Base-by-base conservation (phyloP, 2,113 vertebrate genomes). In the Sturnus vulgaris region DNA sequence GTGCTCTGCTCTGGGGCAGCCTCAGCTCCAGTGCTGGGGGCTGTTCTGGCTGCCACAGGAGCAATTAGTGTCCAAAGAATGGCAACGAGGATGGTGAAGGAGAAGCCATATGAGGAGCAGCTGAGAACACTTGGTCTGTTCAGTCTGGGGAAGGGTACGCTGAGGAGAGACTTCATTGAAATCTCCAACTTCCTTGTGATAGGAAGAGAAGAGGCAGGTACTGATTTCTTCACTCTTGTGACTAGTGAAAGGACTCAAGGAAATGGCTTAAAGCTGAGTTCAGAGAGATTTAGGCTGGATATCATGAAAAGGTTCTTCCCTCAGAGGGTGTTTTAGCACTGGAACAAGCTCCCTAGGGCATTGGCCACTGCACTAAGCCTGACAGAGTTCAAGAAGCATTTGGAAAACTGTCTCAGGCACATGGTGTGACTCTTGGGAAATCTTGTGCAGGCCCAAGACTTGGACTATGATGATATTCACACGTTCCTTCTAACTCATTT, bases 71-170 rank as follows among this genome's bases (percentile, higher is more conserved):
- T 35, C 30, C 24, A 25, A 42, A 65, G 30, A 8, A 49, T 5
- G 13, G 15, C 12, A 40, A 15, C 0, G 2, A 55, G 7, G 16
- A 24, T 46, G 46, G 4, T n/a, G n/a, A 70, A 47, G 5, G 12
- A 10, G 8, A 61, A n/a, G 7, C 10, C 1, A 1, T 46, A 15
- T 24, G 39, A 53, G 47, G 15, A 46, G 3, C 14, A 16, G 24
- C 12, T 70, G 40, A 30, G 24, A 28, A 10, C 7, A 47, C 13
- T n/a, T n/a, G 30, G 5, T n/a, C 20, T 47, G 12, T 21, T 47
- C 21, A 63, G 20, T 7, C n/a, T 40, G 35, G 24, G 27, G 33
- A 23, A 33, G 79, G 35, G 28, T 16, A 61, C 10, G 15, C 11
- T 35, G 9, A 70, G 1, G 11, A 2, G 5, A 30, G 10, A 14